phyloP scores from a whole-genome alignment of 2,113 vertebrate species.

The Sinocyclocheilus rhinocerous region DNA sequence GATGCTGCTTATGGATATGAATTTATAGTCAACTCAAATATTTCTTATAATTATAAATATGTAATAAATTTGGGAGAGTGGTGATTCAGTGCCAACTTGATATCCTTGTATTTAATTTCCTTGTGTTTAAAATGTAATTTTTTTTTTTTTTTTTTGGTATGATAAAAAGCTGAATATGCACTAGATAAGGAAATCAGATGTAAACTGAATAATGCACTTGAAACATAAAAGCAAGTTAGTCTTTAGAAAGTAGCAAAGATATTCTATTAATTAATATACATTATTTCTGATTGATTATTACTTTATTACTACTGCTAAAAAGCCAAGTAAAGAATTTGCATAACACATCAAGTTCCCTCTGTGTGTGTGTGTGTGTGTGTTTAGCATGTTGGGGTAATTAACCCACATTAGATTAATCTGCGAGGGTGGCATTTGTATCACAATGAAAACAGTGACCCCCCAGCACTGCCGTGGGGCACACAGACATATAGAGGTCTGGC shows the following conservation, averaged over 20 bases:
- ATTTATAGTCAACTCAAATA: background rate
- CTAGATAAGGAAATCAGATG: background rate
- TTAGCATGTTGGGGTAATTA: slow-evolving; percentile 47
- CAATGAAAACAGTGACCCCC: slow-evolving; percentile 49
- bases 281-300: background rate
- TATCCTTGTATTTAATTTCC: too few relatives aligned
- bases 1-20: background rate
- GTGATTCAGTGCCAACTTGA: background rate
- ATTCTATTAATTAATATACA: background rate
- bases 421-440: slow-evolving; percentile 49
- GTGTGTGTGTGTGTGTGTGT: slow-evolving; percentile 37
- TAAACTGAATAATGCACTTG: background rate
- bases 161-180: too few relatives aligned
- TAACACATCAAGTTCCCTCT: background rate
- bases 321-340: slow-evolving; percentile 4
- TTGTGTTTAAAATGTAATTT: too few relatives aligned
- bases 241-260: too few relatives aligned
- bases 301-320: slow-evolving; percentile 1
- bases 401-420: slow-evolving; percentile 51
- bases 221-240: background rate
- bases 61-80: background rate
- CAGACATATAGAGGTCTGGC: slow-evolving; percentile 38
- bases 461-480: slow-evolving; percentile 44
- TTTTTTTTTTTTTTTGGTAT: too few relatives aligned
- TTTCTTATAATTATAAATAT: background rate